Evolutionary conservation across 2,113 vertebrate genomes (phyloP).

Genomic region (Lagopus muta): DNA sequence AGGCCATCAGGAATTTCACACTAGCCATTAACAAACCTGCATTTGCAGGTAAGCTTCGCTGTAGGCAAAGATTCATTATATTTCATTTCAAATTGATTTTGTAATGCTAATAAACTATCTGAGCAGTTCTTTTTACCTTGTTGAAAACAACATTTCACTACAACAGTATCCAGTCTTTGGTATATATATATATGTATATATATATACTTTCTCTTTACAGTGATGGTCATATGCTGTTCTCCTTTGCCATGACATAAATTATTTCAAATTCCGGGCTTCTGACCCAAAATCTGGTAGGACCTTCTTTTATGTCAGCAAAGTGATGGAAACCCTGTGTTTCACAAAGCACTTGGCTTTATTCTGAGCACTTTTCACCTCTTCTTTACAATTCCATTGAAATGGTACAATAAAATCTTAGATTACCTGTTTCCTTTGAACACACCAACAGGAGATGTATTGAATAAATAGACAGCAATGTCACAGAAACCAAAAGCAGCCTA

Average conservation of each 20-base stretch:
- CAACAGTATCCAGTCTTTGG: neutral
- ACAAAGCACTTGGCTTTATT: neutral
- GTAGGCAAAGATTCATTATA: neutral
- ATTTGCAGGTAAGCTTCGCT: neutral
- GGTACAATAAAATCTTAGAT: conserved; percentile 16
- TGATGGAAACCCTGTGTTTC: neutral
- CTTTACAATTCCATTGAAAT: neutral
- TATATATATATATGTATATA: neutral
- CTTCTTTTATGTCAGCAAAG: neutral
- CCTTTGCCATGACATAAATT: neutral
- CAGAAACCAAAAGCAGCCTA: conserved; percentile 81
- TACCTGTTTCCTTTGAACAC: conserved; percentile 84
- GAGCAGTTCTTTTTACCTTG: neutral
- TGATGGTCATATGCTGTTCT: neutral
- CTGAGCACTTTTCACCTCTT: neutral
- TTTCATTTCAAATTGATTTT: neutral
- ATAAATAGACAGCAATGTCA: conserved; percentile 82
- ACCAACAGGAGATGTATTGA: conserved; percentile 84
- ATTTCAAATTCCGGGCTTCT: neutral
- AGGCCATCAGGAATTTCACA: neutral
- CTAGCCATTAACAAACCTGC: neutral
- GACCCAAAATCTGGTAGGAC: neutral
- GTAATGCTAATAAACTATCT: neutral
- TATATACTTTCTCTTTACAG: neutral
- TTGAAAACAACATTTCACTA: neutral